phyloP scores from a whole-genome alignment of 2,888 invertebrate genomes.

The Machimus rusticus region DNA sequence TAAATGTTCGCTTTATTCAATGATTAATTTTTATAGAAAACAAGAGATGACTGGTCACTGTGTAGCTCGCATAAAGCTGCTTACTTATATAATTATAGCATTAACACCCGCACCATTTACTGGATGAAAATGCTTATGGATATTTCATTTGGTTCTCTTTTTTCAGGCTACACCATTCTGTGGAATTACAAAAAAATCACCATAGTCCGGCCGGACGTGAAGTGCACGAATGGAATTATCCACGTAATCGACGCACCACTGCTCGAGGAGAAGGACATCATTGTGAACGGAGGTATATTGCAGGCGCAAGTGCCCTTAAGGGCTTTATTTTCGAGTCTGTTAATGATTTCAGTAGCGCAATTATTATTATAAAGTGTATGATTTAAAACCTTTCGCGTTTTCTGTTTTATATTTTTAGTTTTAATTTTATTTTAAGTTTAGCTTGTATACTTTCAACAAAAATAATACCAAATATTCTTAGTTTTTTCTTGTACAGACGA shows the following conservation, averaged over 20 bases:
- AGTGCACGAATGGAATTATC: constrained; percentile 94
- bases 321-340: constrained; percentile 61
- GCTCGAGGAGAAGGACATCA: constrained; percentile 82
- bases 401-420: not conserved
- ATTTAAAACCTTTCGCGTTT: constrained; percentile 5
- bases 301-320: constrained; percentile 59
- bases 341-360: constrained; percentile 62
- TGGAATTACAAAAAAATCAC: constrained; percentile 86
- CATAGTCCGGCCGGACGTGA: constrained; percentile 89
- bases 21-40: not conserved
- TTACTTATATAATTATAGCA: not conserved
- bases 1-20: not conserved
- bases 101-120: not conserved
- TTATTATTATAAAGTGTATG: constrained; percentile 56
- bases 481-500: not conserved
- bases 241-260: constrained; percentile 92
- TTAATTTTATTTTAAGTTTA: not conserved
- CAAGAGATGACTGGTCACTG: not conserved
- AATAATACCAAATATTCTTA: constrained; percentile 32
- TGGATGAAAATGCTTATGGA: not conserved
- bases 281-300: constrained; percentile 65
- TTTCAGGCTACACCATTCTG: constrained; percentile 80
- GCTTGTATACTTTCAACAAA: not conserved
- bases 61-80: not conserved
- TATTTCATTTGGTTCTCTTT: constrained; percentile 44